Percentiles rank a stretch among this genome's conserved stretches.
phyloP scores from a whole-genome alignment of 2,888 invertebrate genomes.

The Macropis europaea region DNA sequence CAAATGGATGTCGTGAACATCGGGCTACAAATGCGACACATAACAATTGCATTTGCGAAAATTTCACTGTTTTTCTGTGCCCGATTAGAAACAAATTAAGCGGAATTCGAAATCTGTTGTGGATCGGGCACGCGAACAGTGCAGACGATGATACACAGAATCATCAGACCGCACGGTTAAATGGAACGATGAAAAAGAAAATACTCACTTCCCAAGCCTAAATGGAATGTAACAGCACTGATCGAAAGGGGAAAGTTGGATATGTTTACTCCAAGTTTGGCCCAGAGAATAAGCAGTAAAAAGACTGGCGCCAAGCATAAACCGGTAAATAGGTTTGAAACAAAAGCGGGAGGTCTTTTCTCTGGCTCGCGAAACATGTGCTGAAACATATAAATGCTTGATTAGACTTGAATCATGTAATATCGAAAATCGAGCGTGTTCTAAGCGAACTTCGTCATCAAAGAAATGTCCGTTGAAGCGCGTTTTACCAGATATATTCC shows the following conservation, averaged over 20 bases:
- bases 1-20: constrained; percentile 70
- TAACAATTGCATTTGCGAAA: constrained; percentile 70
- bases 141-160: neutral
- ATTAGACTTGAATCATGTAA: too few relatives aligned
- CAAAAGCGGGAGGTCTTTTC: constrained; percentile 91
- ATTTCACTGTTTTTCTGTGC: constrained; percentile 72
- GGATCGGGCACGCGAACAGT: constrained; percentile 63
- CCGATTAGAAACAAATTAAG: constrained; percentile 69
- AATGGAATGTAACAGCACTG: constrained; percentile 93
- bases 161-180: neutral
- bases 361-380: constrained; percentile 97
- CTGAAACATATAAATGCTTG: constrained; percentile 74
- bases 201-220: constrained; percentile 89
- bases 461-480: constrained; percentile 27
- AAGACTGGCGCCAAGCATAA: constrained; percentile 91
- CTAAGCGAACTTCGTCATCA: neutral
- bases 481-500: neutral
- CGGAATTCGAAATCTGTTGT: constrained; percentile 61
- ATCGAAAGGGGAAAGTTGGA: constrained; percentile 89
- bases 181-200: neutral
- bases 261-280: constrained; percentile 91
- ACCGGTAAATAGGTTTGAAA: constrained; percentile 95
- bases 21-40: constrained; percentile 73
- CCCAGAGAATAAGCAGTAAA: constrained; percentile 92
- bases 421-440: neutral